Evolutionary conservation across 53 echinoderm and acorn worm species (phyloP).

Genomic region (Mesocentrotus franciscanus): DNA sequence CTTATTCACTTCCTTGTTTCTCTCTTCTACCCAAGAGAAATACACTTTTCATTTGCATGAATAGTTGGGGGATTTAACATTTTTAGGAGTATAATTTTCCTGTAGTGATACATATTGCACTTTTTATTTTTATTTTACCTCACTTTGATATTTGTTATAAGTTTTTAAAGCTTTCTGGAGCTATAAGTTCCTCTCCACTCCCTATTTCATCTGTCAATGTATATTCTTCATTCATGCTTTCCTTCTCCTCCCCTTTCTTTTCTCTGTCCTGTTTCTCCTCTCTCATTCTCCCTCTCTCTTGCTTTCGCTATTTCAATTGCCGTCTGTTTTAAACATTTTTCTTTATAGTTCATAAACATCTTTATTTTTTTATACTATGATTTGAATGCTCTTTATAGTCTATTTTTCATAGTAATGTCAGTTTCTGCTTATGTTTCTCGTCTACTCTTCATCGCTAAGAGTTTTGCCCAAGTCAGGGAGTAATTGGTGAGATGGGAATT

Average conservation of each 20-base stretch:
- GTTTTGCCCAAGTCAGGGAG: background rate
- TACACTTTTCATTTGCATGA: background rate
- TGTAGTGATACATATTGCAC: background rate
- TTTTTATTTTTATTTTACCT: background rate
- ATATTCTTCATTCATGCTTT: background rate
- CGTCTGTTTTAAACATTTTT: too few species aligned
- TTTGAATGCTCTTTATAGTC: background rate
- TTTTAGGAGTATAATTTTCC: background rate
- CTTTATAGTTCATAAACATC: background rate
- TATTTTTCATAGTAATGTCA: background rate
- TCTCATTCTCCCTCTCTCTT: background rate
- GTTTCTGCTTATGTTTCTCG: background rate
- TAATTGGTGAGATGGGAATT: background rate
- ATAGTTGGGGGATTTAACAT: background rate
- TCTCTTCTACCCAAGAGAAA: background rate
- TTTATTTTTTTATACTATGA: background rate
- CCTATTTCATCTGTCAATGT: background rate
- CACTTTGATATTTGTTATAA: background rate
- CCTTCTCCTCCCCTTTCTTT: background rate
- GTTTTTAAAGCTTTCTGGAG: background rate
- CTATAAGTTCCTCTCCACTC: background rate
- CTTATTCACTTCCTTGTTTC: background rate
- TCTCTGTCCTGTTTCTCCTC: background rate
- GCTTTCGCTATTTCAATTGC: too few species aligned
- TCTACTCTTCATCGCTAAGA: background rate